Base-by-base conservation (phyloP, 35 echinoderm and acorn worm species). In the Diadema setosum region DNA sequence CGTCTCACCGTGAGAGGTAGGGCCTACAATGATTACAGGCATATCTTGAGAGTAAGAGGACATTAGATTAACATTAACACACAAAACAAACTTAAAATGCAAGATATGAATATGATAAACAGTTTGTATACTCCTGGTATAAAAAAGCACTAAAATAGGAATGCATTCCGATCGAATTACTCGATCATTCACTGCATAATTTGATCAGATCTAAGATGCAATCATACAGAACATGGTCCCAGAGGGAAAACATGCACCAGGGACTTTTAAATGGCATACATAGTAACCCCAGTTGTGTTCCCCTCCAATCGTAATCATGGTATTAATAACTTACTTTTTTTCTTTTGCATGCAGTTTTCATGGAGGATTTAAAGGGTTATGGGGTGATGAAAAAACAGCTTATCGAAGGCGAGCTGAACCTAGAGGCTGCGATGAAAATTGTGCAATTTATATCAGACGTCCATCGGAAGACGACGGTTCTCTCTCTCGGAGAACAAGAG, bases 351-450 rank as follows among this genome's bases (percentile, higher is more conserved):
- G 24, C 58, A 86, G 83, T 86, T 41, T 23, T 86, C 20, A 86
- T 86, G 83, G 58, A 86, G 48, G 83, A 86, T 46, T 33, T 86
- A 4, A 39, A 46, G 18, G 60, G 61, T 14, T 46, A 86, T 35
- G 49, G 17, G 23, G 61, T 86, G 5, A 86, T 86, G 83, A 61
- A 43, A 16, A 86, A 86, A 70, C 30, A 61, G 5, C 61, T 86
- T 15, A 61, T 86, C 23, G 36, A 39, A 2, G 58, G 83, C 20
- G 33, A 86, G 7, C 24, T 86, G 39, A 44, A 86, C 35, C 33
- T 86, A 25, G 83, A 67, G 15, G 83, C 83, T 5, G 83, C 37
- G 17, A 44, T 5, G 12, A 45, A 57, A 23, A 70, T 86, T 33
- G 25, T 64, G 7, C 12, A 40, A 69, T 43, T 37, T 17, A 45